phyloP scores from a whole-genome alignment of 2,797 vertebrate species.

The Chelidonichthys spinosus region DNA sequence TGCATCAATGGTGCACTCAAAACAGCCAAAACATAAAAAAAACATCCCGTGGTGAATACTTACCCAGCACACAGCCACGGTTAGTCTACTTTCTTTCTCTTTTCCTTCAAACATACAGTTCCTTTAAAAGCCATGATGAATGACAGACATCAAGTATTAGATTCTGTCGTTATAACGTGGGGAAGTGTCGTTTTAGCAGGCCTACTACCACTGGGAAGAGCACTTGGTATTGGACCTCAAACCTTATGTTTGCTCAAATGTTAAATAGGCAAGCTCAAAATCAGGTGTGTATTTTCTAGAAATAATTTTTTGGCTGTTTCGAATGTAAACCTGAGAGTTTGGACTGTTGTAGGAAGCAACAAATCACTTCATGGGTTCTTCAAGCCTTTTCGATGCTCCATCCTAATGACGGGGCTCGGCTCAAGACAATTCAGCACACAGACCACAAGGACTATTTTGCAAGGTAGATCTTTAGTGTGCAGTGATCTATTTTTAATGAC shows the following conservation, averaged over 20 bases:
- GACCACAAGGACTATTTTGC: conserved; percentile 43
- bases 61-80: not conserved
- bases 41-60: not conserved
- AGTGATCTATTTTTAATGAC: conserved; percentile 32
- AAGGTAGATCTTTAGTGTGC: conserved; percentile 45
- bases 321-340: conserved; percentile 7
- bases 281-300: not conserved
- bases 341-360: not conserved
- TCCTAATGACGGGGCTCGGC: conserved; percentile 28
- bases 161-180: not conserved
- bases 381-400: conserved; percentile 34
- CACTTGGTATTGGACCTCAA: not conserved
- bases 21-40: conserved; percentile 6
- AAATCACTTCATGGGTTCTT: conserved; percentile 22
- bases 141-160: not conserved
- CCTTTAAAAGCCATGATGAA: conserved; percentile 3
- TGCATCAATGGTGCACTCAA: conserved; percentile 6
- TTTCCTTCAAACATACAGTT: not conserved
- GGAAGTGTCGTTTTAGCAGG: not conserved
- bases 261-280: not conserved
- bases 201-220: not conserved
- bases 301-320: conserved; percentile 9
- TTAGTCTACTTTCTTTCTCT: not conserved
- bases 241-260: not conserved
- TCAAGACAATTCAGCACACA: conserved; percentile 41